These are phyloP conservation scores for Microcebus jonahi DNA, from an alignment of 2,113 vertebrate genomes.

Conservation along the genomic window DNA sequence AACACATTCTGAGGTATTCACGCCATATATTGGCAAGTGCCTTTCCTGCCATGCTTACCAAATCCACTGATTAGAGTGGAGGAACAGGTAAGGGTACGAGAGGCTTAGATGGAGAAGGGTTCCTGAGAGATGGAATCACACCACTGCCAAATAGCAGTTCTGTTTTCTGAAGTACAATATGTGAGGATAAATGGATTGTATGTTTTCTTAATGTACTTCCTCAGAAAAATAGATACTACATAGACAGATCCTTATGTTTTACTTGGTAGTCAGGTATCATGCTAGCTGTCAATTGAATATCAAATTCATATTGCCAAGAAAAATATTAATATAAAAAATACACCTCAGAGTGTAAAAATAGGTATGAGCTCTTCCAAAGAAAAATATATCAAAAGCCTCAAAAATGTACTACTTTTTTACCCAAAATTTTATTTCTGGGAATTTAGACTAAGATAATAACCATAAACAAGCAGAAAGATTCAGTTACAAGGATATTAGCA, in stretches of 20 bases:
- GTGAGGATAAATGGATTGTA: neutral
- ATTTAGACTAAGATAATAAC: constrained; percentile 18
- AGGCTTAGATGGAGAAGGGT: neutral
- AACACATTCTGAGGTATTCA: neutral
- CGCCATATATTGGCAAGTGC: too few species aligned
- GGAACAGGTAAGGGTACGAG: neutral
- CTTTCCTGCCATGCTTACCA: neutral
- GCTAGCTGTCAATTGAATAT: neutral
- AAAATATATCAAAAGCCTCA: constrained; percentile 31
- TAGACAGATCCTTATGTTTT: neutral
- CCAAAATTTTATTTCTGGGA: neutral
- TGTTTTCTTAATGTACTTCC: neutral
- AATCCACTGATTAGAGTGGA: neutral
- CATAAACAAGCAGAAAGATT: neutral
- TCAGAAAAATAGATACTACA: neutral
- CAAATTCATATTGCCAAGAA: constrained; percentile 1
- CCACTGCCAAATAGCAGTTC: neutral
- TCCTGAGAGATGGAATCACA: neutral
- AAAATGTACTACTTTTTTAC: constrained; percentile 4
- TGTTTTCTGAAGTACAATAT: neutral
- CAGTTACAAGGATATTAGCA: neutral
- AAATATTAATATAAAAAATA: constrained; percentile 44
- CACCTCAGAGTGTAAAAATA: neutral
- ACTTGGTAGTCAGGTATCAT: neutral
- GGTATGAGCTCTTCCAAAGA: neutral